Evolutionary conservation across 1,140 invertebrate genomes (phyloP), one percentile per base, ranked within the genome.

Genomic region (Nasonia giraulti): DNA sequence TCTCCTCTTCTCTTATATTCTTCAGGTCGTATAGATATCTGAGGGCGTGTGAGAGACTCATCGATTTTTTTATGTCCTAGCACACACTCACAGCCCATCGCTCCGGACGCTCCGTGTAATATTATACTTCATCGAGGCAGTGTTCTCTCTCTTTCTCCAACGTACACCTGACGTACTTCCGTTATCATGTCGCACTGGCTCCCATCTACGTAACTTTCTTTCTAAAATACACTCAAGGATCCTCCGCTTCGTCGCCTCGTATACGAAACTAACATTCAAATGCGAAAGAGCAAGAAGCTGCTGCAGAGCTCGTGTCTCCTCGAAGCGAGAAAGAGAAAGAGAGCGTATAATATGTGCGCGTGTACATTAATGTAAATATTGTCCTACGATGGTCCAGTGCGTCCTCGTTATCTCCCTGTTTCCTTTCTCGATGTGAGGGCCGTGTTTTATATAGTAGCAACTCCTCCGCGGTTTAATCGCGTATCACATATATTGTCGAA

Each of bases 1-100:
- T 17, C 17, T 50, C 40, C 33, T 76, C 40, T n/a, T 23, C 20
- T 7, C 3, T 17, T 37, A 23, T 37, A 40, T 40, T 77, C 44
- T 47, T 75, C 31, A 50, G 74, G 74, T 76, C 31, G 31, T 82
- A 17, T 37, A 37, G 33, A 37, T 62, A 50, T 62, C 55, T 14
- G 50, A 82, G 73, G 81, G 50, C 50, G 11, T 27, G 66, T 50
- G 81, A 76, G 23, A 76, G 37, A 23, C 73, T 33, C 68, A 68
- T 80, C 66, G 27, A 82, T 68, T 40, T 40, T 37, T 83, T 2
- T 55, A 62, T n/a, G n/a, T n/a, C n/a, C n/a, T n/a, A n/a, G n/a
- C n/a, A n/a, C n/a, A n/a, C n/a, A 66, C 83, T 84, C 83, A 84
- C 84, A 85, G 79, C 78, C 84, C 84, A 81, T 66, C 68, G 69